These are phyloP conservation scores for Gymnosoma rotundatum DNA, from an alignment of 2,888 invertebrate species.

Conservation along the genomic window DNA sequence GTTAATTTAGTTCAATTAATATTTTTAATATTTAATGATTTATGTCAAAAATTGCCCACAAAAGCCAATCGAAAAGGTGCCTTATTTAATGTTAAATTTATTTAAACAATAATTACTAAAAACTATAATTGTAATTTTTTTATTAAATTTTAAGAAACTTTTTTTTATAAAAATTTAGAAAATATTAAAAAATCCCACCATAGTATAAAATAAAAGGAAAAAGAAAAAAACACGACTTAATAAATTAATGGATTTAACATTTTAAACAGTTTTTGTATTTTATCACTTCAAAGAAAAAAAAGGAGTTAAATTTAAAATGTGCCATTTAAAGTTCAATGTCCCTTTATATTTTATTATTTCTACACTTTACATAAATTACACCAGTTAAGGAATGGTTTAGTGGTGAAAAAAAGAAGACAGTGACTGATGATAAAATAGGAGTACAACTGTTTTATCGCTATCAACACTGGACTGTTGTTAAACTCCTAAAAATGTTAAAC, in stretches of 20 bases:
- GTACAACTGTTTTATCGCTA: too few species aligned
- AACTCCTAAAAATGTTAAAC: too few species aligned
- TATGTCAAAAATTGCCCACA: background rate
- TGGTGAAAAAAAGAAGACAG: too few species aligned
- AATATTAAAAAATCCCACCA: slow-evolving; percentile 33
- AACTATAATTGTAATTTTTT: slow-evolving; percentile 4
- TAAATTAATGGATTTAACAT: background rate
- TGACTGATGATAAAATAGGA: too few species aligned
- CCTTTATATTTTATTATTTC: slow-evolving; percentile 30
- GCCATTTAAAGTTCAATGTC: slow-evolving; percentile 64
- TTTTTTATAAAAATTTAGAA: background rate
- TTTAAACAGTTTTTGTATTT: slow-evolving; percentile 1
- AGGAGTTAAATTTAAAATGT: slow-evolving; percentile 11
- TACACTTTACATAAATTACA: background rate
- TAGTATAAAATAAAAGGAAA: slow-evolving; percentile 4
- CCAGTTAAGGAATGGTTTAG: too few species aligned
- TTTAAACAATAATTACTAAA: slow-evolving; percentile 19
- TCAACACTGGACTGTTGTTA: too few species aligned
- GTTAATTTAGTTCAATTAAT: slow-evolving; percentile 21
- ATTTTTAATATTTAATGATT: slow-evolving; percentile 8
- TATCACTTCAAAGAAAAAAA: background rate
- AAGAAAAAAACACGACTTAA: background rate
- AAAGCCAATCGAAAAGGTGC: slow-evolving; percentile 71
- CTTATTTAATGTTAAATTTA: slow-evolving; percentile 55
- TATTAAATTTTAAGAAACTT: background rate